phyloP scores from a whole-genome alignment of 92 coral and sea anemone genomes.

The Blastomussa wellsi region DNA sequence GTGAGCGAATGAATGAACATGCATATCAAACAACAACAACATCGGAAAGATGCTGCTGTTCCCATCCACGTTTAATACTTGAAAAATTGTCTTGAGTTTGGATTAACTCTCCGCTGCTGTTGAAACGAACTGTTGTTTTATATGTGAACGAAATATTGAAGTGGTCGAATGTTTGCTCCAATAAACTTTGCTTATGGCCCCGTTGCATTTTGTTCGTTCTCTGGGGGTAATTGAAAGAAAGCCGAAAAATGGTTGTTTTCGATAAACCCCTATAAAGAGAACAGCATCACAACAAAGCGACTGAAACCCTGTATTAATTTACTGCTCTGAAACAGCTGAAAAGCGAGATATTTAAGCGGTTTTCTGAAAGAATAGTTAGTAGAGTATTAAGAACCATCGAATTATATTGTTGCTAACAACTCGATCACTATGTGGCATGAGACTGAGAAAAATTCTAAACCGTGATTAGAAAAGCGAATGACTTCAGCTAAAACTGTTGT shows the following conservation, averaged over 20 bases:
- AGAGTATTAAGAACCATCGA: background rate
- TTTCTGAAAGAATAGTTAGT: background rate
- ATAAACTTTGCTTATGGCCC: background rate
- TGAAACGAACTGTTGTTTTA: background rate
- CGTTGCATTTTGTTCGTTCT: background rate
- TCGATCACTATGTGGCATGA: background rate
- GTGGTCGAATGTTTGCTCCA: background rate
- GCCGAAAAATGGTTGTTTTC: background rate
- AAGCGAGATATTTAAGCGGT: background rate
- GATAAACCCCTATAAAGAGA: background rate
- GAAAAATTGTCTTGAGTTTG: background rate
- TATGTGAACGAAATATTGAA: background rate
- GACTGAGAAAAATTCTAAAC: background rate
- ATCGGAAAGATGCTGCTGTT: background rate
- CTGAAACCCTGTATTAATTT: background rate
- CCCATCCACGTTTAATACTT: background rate
- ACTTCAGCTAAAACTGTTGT: background rate
- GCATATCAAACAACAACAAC: background rate
- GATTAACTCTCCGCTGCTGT: background rate
- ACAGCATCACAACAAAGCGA: background rate
- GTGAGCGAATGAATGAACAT: background rate
- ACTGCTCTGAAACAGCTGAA: background rate
- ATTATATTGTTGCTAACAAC: background rate
- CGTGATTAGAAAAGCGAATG: background rate
- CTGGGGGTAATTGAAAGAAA: background rate